Base-by-base conservation (phyloP, 2,113 vertebrate species). In the Anthoscopus minutus region DNA sequence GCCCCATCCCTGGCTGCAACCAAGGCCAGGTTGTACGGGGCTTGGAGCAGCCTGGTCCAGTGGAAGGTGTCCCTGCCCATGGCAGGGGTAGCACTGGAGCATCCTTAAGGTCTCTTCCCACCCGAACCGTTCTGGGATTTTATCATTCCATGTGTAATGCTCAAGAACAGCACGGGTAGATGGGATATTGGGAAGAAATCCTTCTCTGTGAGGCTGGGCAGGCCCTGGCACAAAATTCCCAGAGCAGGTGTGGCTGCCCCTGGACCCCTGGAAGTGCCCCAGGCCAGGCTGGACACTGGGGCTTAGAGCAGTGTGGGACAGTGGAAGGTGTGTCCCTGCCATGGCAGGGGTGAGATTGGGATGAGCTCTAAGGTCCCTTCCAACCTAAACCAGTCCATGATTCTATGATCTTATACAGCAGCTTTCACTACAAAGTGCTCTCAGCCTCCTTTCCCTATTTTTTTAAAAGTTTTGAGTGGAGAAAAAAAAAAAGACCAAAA, bases 331-430 rank as follows among this genome's bases (percentile, higher is more conserved):
- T 45, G 45, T 53, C 53, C 61, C 61, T 74, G 78, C 45, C 53
- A 6, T 21, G 69, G 51, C 77, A 20, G 23, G 38, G 19, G 0
- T 57, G 45, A 24, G 0, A 11, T n/a, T 2, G 1, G 2, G 21
- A 9, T 54, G 54, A 9, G 24, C 1, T 76, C 8, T 53, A 1
- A 45, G 3, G 4, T 25, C 21, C 18, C 17, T 67, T 60, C 45
- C 21, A 42, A 0, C 40, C 31, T 0, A 31, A 47, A 48, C 40
- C 47, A 27, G 40, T 53, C 61, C 15, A 17, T 19, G 14, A 7
- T 35, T 54, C 70, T 25, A 1, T 61, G 15, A 31, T 54, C 10
- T 56, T 42, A 23, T 0, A 27, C 54, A 61, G 78, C 61, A 76
- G 54, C 44, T 79, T 17, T 28, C 7, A 7, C 37, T 33, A 1